These are phyloP conservation scores for Phaethon lepturus DNA, from an alignment of 2,113 vertebrate genomes.

Conservation along the genomic window DNA sequence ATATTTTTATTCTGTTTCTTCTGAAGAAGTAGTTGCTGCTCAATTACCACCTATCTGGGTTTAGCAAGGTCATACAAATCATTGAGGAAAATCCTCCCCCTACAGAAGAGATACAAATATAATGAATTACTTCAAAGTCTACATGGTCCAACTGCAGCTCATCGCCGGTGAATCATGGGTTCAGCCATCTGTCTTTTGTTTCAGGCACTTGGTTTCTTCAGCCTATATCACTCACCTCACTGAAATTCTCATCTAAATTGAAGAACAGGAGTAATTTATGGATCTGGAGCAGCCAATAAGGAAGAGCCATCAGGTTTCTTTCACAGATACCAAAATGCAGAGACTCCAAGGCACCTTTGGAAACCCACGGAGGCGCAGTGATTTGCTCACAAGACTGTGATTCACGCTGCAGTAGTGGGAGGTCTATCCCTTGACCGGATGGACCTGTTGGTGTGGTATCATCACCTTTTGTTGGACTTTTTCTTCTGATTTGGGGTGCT, in stretches of 20 bases:
- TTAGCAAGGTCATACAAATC: slow-evolving; percentile 75
- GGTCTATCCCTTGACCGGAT: not conserved
- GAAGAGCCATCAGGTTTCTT: not conserved
- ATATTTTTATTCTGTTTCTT: slow-evolving; percentile 81
- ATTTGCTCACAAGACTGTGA: not conserved
- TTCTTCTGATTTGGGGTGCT: not conserved
- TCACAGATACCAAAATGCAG: not conserved
- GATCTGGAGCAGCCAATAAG: not conserved
- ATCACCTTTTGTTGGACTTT: rapidly evolving
- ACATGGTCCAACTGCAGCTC: not conserved
- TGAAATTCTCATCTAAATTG: not conserved
- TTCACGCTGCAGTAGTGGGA: rapidly evolving
- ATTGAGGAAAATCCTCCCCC: slow-evolving; percentile 34
- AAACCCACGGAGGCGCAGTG: not conserved
- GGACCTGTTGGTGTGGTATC: rapidly evolving
- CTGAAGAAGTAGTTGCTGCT: slow-evolving; percentile 69
- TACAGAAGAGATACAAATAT: slow-evolving; percentile 30
- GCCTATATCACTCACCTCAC: not conserved
- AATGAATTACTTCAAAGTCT: slow-evolving; percentile 48
- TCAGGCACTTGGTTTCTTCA: not conserved
- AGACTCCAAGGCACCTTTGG: rapidly evolving
- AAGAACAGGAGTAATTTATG: not conserved
- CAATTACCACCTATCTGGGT: slow-evolving; percentile 74
- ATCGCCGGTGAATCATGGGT: not conserved
- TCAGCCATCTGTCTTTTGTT: not conserved